phyloP scores from a whole-genome alignment of 2,113 vertebrate genomes.

The Cebidichthys violaceus region DNA sequence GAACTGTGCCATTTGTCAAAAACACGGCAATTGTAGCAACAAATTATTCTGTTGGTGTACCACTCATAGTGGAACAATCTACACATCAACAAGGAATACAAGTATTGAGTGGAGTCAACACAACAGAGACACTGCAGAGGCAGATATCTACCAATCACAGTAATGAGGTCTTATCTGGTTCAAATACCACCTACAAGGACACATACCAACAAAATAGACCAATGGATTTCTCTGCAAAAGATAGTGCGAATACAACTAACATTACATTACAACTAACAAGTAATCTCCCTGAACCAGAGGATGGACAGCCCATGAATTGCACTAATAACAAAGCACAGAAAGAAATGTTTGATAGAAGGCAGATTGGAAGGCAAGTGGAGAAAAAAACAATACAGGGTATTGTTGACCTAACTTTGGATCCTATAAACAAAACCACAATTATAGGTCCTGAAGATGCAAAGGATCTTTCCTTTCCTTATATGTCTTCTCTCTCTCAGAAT shows the following conservation, averaged over 20 bases:
- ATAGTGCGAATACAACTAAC: constrained; percentile 37
- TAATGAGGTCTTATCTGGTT: constrained; percentile 44
- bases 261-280: constrained; percentile 37
- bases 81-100: constrained; percentile 42
- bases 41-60: constrained; percentile 59
- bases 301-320: constrained; percentile 89
- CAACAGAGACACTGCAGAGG: constrained; percentile 59
- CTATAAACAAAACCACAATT: constrained; percentile 41
- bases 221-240: constrained; percentile 89
- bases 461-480: constrained; percentile 64
- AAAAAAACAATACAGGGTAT: constrained; percentile 69
- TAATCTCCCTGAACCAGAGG: constrained; percentile 76
- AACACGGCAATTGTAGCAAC: constrained; percentile 26
- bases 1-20: constrained; percentile 64
- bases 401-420: constrained; percentile 85
- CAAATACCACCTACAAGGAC: constrained; percentile 52
- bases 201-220: constrained; percentile 79
- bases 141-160: constrained; percentile 51
- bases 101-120: constrained; percentile 49
- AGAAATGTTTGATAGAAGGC: constrained; percentile 80
- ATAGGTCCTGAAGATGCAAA: constrained; percentile 42
- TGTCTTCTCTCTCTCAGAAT: constrained; percentile 24
- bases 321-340: constrained; percentile 84
- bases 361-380: constrained; percentile 47
- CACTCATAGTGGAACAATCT: constrained; percentile 65